Evolutionary conservation across 64 coral and sea anemone genomes (phyloP).

Genomic region (Acropora yongei): DNA sequence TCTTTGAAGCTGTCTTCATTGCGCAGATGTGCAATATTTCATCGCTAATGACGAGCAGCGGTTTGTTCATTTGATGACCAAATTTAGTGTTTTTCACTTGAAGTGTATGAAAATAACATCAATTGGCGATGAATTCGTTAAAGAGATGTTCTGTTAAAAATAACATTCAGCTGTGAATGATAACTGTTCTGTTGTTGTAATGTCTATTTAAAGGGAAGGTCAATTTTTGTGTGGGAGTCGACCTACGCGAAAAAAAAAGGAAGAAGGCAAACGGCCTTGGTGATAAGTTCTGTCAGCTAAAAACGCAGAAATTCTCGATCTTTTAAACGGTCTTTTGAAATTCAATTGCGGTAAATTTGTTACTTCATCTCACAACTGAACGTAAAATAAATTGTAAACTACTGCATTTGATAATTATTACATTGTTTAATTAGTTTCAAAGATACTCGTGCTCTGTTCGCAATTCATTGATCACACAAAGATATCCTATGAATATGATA

Average conservation of each 20-base stretch:
- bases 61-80: not conserved
- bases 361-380: no score
- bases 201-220: not conserved
- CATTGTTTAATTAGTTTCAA: conserved; percentile 18
- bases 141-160: not conserved
- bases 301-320: not conserved
- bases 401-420: not conserved
- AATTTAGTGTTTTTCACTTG: not conserved
- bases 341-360: not conserved
- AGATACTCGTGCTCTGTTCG: not conserved
- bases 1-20: no score
- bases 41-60: not conserved
- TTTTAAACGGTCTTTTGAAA: not conserved
- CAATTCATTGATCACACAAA: conserved; percentile 1
- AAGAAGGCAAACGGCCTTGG: no score
- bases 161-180: not conserved
- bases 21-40: not conserved
- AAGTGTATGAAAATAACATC: not conserved
- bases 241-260: no score
- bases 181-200: no score
- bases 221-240: no score
- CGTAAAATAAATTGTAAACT: not conserved
- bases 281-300: no score
- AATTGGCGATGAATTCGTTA: conserved; percentile 42
- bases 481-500: conserved; percentile 2